Base-by-base conservation (phyloP, 2,113 vertebrate species). In the Chascanopsetta lugubris region DNA sequence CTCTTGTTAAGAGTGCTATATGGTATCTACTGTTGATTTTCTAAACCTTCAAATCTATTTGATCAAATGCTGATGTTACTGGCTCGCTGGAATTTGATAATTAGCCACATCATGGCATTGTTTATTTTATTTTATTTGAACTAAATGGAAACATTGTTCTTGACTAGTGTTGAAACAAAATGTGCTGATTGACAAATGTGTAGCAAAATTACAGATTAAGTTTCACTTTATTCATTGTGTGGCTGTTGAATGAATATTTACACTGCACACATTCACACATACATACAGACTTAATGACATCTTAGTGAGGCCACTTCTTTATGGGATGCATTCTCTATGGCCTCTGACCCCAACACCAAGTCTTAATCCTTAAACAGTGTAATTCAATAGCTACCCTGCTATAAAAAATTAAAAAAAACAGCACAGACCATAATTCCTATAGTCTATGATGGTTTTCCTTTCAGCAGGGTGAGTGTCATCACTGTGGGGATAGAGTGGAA, bases 61-160 rank as follows among this genome's bases (percentile, higher is more conserved):
- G 29, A n/a, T n/a, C n/a, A n/a, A 45, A 58, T 21, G 27, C 18
- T 64, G 6, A 47, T 54, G 6, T 50, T 54, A n/a, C 15, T 42
- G 48, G 49, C 38, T 69, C 54, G 27, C 58, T 79, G 72, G 32
- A 70, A 58, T 58, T 4, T 18, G 20, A 38, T 63, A 25, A 45
- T 51, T 30, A 32, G 15, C 43, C 25, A 45, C 15, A 61, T 53
- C 53, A 4, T 49, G 29, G 63, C 13, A 49, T 45, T 36, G 5
- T 15, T 63, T 15, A n/a, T 47, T 30, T 12, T 40, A 55, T 61
- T 66, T 24, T 48, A 6, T 59, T 59, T 8, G 3, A 47, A 34
- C 8, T 30, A 20, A 53, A 32, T n/a, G 32, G 18, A 32, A 53
- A 20, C 18, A 32, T 53, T 32, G 30, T 53, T 32, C 10, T 53